Base-by-base conservation (phyloP, 2,888 invertebrate species). In the Heliconius ismenius region DNA sequence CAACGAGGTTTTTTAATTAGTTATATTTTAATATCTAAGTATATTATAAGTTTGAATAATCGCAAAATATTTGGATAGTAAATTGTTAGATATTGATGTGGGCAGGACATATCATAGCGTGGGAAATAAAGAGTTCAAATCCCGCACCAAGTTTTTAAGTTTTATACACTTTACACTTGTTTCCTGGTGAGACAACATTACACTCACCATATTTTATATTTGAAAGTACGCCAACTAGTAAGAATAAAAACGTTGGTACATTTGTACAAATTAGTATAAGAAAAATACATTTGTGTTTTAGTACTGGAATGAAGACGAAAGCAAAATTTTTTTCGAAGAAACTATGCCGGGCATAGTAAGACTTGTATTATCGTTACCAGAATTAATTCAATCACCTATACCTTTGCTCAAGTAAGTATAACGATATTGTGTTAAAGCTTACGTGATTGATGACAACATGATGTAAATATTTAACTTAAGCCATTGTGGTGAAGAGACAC, bases 341-440 rank as follows among this genome's bases (percentile, higher is more conserved):
- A 92, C 97, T 6, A 88, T 99, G 80, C 98, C 98, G 18, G 95
- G 96, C 83, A 97, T 99, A 83, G 95, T 96, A n/a, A 93, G 96
- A 28, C 89, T 99, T 76, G 98, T 98, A 3, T 88, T 98, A 77
- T 95, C 96, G 73, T 91, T 98, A 65, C 98, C 98, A 2, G 95
- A 96, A 78, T 89, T 98, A 62, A 90, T 98, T 72, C 97, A 97
- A 75, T 95, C 96, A 60, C 95, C 97, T 3, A 95, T 98, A 83
- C 98, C 98, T 15, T 90, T 98, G 73, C 91, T 99, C 21, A 97
- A 96, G 91, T 96, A 85, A 88, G 90, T 85, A 64, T 76, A 28
- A 26, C 54, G 7, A 49, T 49, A 21, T 21, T 49, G 18, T 21
- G 7, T 18, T 18, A 49, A 49, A 21, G 18, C 21, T 49, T 49